Base-by-base conservation (phyloP, 1,140 invertebrate genomes). In the Brachionus manjavacas region DNA sequence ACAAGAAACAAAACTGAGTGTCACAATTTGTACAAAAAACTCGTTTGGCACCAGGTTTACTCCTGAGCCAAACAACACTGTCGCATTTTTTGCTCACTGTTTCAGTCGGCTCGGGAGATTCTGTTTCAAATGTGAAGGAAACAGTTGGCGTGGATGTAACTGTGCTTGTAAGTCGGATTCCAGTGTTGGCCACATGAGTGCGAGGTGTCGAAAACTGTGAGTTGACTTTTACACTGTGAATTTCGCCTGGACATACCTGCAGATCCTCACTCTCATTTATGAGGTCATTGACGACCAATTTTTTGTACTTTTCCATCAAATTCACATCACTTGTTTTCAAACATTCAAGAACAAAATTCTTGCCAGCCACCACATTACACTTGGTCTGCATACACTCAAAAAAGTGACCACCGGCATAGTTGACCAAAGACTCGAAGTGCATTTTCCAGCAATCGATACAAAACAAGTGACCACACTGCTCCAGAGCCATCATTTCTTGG, bases 1-100 rank as follows among this genome's bases (percentile, higher is more conserved):
- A 99, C 85, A 93, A 93, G 87, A 94, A 96, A 91, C 94, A 91
- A 86, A 83, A 90, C 28, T 81, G 79, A 12, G 39, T 60, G 9
- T 60, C n/a, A 46, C 79, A 81, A 41, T 31, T 81, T 20, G 31
- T 68, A n/a, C 79, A 81, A 7, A 60, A 1, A 20, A 81, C 52
- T 14, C 64, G 49, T 41, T 41, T 68, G 2, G 79, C 52, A 12
- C 49, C 35, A 11, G 79, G 52, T 14, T 68, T 81, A n/a, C 52
- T 81, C n/a, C 66, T 35, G 12, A 81, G 31, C 79, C 79, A 81
- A 68, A 81, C 52, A 28, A 81, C 64, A 23, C 49, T 39, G 7
- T 81, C 31, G 41, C 79, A 81, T 14, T 81, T 81, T 76, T 49
- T 31, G 23, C 41, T 76, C 31, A 35, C 31, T 35, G 31, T 35